Evolutionary conservation across 2,888 invertebrate species (phyloP).

Genomic region (Cosmopolites sordidus): DNA sequence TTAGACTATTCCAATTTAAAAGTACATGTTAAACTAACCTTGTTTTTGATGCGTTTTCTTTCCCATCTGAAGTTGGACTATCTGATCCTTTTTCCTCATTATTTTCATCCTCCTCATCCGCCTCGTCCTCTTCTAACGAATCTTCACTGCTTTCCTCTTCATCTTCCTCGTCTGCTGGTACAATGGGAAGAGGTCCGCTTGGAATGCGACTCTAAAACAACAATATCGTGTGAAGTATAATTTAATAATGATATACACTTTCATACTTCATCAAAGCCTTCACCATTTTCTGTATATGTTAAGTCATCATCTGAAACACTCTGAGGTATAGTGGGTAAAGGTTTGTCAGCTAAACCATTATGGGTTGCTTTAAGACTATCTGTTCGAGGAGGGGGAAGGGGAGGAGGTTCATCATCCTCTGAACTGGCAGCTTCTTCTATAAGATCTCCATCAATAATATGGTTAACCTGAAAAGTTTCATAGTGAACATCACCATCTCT

Average conservation of each 20-base stretch:
- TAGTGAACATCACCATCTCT: no score
- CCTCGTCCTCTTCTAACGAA: slow-evolving; percentile 29
- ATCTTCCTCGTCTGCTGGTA: slow-evolving; percentile 43
- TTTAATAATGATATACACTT: no score
- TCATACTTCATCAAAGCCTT: slow-evolving; percentile 30
- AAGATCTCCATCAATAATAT: slow-evolving; percentile 17
- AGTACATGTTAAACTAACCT: slow-evolving; percentile 10
- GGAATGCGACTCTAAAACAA: slow-evolving; percentile 38
- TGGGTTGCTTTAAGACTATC: slow-evolving; percentile 54
- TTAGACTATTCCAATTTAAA: no score
- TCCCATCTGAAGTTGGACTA: slow-evolving; percentile 39
- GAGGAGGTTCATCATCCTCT: slow-evolving; percentile 61
- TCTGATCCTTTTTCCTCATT: slow-evolving; percentile 30
- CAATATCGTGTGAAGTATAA: no score
- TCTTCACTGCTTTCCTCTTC: slow-evolving; percentile 32
- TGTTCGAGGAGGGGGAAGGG: slow-evolving; percentile 72
- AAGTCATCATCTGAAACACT: slow-evolving; percentile 44
- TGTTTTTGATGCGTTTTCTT: slow-evolving; percentile 25
- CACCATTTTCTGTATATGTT: slow-evolving; percentile 33
- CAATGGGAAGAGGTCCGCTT: slow-evolving; percentile 44
- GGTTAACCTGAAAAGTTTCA: slow-evolving; percentile 24
- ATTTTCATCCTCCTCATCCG: slow-evolving; percentile 30
- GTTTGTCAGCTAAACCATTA: slow-evolving; percentile 40
- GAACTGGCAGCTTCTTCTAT: slow-evolving; percentile 17
- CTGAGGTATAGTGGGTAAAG: slow-evolving; percentile 51